Evolutionary conservation across 2,113 vertebrate species (phyloP).

Genomic region (Morphnarchus princeps): DNA sequence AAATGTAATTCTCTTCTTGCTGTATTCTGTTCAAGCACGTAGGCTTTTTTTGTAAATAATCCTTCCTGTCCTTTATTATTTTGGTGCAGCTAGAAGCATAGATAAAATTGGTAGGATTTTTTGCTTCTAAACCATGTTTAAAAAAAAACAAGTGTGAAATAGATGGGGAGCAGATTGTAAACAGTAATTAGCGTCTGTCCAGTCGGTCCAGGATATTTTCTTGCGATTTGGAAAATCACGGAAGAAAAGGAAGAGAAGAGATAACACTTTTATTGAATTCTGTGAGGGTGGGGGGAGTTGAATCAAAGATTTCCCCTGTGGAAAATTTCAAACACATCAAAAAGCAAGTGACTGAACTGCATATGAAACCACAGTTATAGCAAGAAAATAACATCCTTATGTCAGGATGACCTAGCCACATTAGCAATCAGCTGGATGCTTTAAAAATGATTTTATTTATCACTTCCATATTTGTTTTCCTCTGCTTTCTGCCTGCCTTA

Average conservation of each 20-base stretch:
- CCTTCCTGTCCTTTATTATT: not conserved
- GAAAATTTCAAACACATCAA: not conserved
- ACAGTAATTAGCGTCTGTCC: not conserved
- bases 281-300: not conserved
- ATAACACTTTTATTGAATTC: not conserved
- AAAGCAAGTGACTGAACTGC: not conserved
- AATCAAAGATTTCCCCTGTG: not conserved
- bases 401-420: not conserved
- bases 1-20: not conserved
- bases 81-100: not conserved
- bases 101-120: not conserved
- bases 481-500: not conserved
- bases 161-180: not conserved
- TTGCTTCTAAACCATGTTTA: not conserved
- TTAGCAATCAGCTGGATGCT: conserved; percentile 21
- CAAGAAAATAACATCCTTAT: conserved; percentile 23
- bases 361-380: not conserved
- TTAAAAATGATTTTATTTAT: conserved; percentile 44
- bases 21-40: not conserved
- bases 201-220: not conserved
- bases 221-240: not conserved
- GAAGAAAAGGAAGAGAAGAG: not conserved
- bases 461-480: conserved; percentile 49
- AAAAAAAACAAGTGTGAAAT: not conserved
- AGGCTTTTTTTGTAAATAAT: not conserved